Evolutionary conservation across 2,797 vertebrate genomes (phyloP).

Genomic region (Odontamblyopus rebecca): DNA sequence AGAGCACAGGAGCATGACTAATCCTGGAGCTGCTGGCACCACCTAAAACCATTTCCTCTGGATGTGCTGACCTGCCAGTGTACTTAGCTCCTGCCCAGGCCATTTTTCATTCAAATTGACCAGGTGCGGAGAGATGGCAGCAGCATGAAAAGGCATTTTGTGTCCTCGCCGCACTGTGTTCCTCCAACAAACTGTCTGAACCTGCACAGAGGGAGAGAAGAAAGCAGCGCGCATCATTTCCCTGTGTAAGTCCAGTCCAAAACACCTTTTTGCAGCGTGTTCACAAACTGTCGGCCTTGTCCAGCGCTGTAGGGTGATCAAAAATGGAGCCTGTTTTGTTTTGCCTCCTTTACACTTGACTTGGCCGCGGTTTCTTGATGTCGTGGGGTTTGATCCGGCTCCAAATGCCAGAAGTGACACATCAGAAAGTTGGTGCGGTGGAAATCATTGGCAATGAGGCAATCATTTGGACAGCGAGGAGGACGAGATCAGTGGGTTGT

Average conservation of each 20-base stretch:
- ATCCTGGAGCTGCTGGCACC: conserved; percentile 63
- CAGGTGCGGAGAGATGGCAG: conserved; percentile 74
- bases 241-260: background rate
- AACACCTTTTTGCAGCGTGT: conserved; percentile 3
- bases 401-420: conserved; percentile 10
- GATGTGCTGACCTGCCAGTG: conserved; percentile 71
- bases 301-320: background rate
- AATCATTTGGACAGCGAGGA: conserved; percentile 2
- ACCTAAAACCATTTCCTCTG: conserved; percentile 58
- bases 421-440: background rate
- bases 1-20: conserved; percentile 61
- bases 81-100: conserved; percentile 67
- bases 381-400: background rate
- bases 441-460: background rate
- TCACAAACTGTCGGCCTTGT: background rate
- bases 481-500: background rate
- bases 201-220: conserved; percentile 1
- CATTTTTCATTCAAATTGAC: conserved; percentile 75
- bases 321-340: background rate
- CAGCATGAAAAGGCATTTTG: conserved; percentile 62
- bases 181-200: conserved; percentile 10
- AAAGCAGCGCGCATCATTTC: background rate
- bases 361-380: background rate
- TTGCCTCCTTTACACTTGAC: background rate
- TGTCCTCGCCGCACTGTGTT: conserved; percentile 13